Conservation (phyloP, 2,888 invertebrate genomes). For the Diarsia dahlii region DNA sequence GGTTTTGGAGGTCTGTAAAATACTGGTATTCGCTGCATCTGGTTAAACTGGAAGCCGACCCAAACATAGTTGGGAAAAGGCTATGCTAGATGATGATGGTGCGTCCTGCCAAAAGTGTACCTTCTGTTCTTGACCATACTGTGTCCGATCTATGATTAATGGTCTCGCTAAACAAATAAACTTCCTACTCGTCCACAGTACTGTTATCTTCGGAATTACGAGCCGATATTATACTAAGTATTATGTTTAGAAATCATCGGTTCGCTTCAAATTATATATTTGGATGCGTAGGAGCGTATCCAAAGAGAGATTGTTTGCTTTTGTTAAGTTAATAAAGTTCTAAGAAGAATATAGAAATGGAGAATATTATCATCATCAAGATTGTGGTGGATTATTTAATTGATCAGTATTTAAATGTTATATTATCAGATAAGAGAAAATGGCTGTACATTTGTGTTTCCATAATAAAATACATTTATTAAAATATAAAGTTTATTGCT, state of each 20-base stretch:
- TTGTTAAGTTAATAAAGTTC: constrained; percentile 38
- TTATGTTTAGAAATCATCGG: constrained; percentile 57
- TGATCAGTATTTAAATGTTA: not conserved
- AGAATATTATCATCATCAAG: constrained; percentile 1
- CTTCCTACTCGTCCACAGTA: constrained; percentile 51
- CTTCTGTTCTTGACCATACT: constrained; percentile 23
- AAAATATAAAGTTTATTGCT: no score
- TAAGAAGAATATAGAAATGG: not conserved
- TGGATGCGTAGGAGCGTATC: constrained; percentile 49
- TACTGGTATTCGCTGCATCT: no score
- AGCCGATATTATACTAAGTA: constrained; percentile 57
- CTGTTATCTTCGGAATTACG: constrained; percentile 57
- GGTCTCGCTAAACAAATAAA: constrained; percentile 59
- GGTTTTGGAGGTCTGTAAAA: no score
- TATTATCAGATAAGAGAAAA: not conserved
- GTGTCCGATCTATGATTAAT: constrained; percentile 57
- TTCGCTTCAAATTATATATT: constrained; percentile 55
- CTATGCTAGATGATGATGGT: not conserved
- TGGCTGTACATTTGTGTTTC: not conserved
- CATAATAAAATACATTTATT: no score
- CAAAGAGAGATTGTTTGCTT: constrained; percentile 40
- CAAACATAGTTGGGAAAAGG: no score
- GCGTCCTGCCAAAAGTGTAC: not conserved
- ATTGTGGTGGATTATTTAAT: not conserved
- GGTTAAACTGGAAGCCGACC: no score